Base-by-base conservation (phyloP, 2,113 vertebrate genomes). In the Etheostoma spectabile region DNA sequence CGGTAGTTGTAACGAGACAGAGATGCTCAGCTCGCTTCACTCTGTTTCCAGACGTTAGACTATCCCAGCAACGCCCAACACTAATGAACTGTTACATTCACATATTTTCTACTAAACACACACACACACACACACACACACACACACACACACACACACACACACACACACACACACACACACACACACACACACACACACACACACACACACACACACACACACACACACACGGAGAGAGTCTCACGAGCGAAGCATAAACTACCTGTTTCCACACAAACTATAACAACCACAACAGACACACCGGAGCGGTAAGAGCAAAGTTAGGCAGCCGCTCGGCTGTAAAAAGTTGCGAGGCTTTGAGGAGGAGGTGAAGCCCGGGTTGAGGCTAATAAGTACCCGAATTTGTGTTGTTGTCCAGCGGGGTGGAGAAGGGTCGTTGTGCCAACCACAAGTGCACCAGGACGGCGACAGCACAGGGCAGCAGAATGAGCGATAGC, bases 401-500 rank as follows among this genome's bases (percentile, higher is more conserved):
- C 86, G 93, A 80, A 83, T 78, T 68, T 49, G 87, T 79, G 88
- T 82, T 82, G 88, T 79, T 81, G 85, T 94, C 94, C 94, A 68
- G 78, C 88, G 93, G 87, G 67, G 82, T 75, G 79, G 90, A 90
- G 75, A 90, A 88, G 85, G 77, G 87, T 90, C 92, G 89, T 75
- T 87, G 87, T 68, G 95, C 89, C 94, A 96, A 93, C 96, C 96
- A 97, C 93, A 97, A 95, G 95, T 97, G 97, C 93, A 98, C 92
- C 93, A 95, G 94, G 81, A 96, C 96, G 95, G 95, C 97, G 91
- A 97, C 86, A 86, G 95, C 96, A 93, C 97, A 97, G 90, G 97
- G 96, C 84, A 96, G 94, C 92, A 95, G 79, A 88, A 96, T 79
- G 93, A 96, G 94, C 87, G 96, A 93, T 93, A 96, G 95, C 93